Conservation (phyloP, 1,140 invertebrate genomes). For the Bombus sylvicola region DNA sequence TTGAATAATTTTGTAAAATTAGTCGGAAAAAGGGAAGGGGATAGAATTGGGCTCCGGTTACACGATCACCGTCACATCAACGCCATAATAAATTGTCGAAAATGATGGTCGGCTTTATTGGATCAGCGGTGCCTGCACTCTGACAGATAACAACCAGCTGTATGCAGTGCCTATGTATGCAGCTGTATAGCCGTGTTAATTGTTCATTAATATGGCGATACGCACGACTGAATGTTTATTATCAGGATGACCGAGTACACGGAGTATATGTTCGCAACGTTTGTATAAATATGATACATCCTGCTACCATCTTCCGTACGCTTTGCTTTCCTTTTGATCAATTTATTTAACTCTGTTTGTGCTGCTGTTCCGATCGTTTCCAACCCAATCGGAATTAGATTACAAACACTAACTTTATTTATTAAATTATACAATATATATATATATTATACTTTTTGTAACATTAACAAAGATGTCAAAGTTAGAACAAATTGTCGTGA, state of each 20-base stretch:
- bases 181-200: conserved; percentile 11
- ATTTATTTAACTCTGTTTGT: too few relatives aligned
- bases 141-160: conserved; percentile 38
- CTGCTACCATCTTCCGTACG: too few relatives aligned
- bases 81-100: conserved; percentile 35
- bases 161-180: not conserved
- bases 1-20: conserved; percentile 16
- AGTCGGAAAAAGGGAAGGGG: not conserved
- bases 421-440: too few relatives aligned
- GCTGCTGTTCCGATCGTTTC: too few relatives aligned
- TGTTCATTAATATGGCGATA: conserved; percentile 37
- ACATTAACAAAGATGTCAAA: too few relatives aligned
- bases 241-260: not conserved
- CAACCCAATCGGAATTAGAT: too few relatives aligned
- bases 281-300: too few relatives aligned
- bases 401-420: too few relatives aligned
- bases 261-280: not conserved
- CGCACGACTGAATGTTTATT: conserved; percentile 17
- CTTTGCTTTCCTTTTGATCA: too few relatives aligned
- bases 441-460: too few relatives aligned
- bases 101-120: conserved; percentile 39
- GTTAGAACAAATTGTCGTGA: too few relatives aligned
- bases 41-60: not conserved
- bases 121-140: conserved; percentile 31
- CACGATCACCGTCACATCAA: not conserved